Conservation (phyloP, 2,113 vertebrate genomes). For the cattle (Bos taurus) region DNA sequence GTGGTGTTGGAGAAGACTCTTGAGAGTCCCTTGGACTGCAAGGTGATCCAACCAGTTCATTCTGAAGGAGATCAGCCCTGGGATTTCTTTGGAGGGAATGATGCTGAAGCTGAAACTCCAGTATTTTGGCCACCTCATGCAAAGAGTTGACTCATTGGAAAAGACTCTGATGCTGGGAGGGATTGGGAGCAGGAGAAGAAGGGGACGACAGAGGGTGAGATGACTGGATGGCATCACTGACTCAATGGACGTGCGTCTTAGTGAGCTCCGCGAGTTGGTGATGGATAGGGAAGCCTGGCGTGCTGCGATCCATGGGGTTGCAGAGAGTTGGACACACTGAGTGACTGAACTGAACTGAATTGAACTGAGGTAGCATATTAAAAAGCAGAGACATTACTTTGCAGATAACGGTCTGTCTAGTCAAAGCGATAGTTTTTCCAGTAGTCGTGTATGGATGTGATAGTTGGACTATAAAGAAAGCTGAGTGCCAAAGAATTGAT, state of each 20-base stretch:
- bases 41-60: too few species aligned
- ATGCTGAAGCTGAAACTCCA: rapidly evolving
- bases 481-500: rapidly evolving
- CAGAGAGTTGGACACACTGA: too few species aligned
- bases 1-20: too few species aligned
- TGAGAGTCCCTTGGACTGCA: rapidly evolving
- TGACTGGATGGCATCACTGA: rapidly evolving
- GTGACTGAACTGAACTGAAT: too few species aligned
- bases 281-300: rapidly evolving
- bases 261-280: rapidly evolving
- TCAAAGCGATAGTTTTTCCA: rapidly evolving
- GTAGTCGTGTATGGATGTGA: rapidly evolving
- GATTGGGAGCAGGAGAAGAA: too few species aligned
- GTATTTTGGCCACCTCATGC: rapidly evolving
- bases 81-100: rapidly evolving
- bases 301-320: rapidly evolving
- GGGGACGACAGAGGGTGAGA: too few species aligned
- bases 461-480: too few species aligned
- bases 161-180: too few species aligned
- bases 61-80: too few species aligned
- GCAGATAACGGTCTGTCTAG: rapidly evolving
- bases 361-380: too few species aligned
- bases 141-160: too few species aligned
- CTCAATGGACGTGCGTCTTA: rapidly evolving
- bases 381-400: too few species aligned